Evolutionary conservation across 2,888 invertebrate species (phyloP).

Genomic region (Andrena minutula): DNA sequence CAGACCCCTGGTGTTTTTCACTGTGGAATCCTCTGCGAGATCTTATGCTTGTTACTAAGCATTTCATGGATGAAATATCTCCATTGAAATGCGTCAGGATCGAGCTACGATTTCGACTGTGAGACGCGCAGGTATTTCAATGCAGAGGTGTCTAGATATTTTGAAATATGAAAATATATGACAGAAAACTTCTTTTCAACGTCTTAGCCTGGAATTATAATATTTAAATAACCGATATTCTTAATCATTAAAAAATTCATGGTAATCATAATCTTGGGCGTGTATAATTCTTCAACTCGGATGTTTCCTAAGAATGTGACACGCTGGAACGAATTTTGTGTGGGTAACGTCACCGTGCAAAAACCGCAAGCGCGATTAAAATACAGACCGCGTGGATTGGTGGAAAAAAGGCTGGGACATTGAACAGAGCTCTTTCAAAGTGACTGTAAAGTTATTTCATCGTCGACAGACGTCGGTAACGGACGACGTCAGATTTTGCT

Average conservation of each 20-base stretch:
- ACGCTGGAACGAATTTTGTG: slow-evolving; percentile 3
- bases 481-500: slow-evolving; percentile 38
- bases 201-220: no score
- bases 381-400: neutral
- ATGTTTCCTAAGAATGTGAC: neutral
- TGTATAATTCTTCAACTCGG: neutral
- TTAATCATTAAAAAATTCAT: neutral
- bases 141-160: neutral
- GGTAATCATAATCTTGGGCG: neutral
- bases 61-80: slow-evolving; percentile 16
- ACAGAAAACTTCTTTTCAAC: neutral
- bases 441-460: slow-evolving; percentile 33
- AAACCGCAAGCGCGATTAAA: slow-evolving; percentile 26
- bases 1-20: slow-evolving; percentile 68
- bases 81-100: slow-evolving; percentile 5
- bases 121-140: neutral
- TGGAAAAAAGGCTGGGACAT: slow-evolving; percentile 8
- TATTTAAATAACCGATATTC: neutral
- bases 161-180: neutral
- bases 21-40: slow-evolving; percentile 23
- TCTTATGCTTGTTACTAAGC: slow-evolving; percentile 42
- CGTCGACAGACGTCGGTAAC: slow-evolving; percentile 24
- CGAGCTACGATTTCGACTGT: neutral
- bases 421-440: slow-evolving; percentile 39
- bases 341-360: slow-evolving; percentile 1